phyloP scores from a whole-genome alignment of 1,140 invertebrate genomes.

The Goniozus legneri region DNA sequence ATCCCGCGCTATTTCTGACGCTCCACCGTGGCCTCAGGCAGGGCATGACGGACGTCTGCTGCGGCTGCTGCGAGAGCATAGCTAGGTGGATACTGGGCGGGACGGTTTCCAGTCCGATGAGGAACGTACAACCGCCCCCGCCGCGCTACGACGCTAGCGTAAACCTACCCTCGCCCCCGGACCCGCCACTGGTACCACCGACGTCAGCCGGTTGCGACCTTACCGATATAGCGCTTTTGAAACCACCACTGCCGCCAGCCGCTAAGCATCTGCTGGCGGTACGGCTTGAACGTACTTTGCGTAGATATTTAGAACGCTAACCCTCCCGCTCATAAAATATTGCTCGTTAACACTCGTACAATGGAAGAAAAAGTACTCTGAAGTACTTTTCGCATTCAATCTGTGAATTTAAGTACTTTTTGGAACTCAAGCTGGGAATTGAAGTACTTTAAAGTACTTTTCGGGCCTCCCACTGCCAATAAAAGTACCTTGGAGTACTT shows the following conservation, averaged over 20 bases:
- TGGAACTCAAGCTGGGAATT: too few relatives aligned
- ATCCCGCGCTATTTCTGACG: constrained; percentile 76
- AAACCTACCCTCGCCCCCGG: constrained; percentile 41
- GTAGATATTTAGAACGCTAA: too few relatives aligned
- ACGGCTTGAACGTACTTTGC: too few relatives aligned
- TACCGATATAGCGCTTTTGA: constrained; percentile 53
- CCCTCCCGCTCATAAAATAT: too few relatives aligned
- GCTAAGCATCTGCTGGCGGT: constrained; percentile 38
- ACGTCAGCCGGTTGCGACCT: constrained; percentile 30
- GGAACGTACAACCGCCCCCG: constrained; percentile 17
- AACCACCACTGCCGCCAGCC: constrained; percentile 49
- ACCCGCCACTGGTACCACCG: constrained; percentile 40
- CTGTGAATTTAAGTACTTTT: too few relatives aligned
- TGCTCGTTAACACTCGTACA: too few relatives aligned
- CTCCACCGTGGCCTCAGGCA: constrained; percentile 72
- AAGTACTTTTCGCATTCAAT: too few relatives aligned
- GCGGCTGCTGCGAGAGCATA: constrained; percentile 65
- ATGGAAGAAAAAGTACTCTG: too few relatives aligned
- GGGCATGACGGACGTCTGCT: constrained; percentile 69
- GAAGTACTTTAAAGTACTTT: too few relatives aligned
- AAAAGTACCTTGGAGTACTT: too few relatives aligned
- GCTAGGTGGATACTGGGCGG: constrained; percentile 62
- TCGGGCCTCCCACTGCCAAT: too few relatives aligned
- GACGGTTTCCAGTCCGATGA: constrained; percentile 44
- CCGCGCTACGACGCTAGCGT: constrained; percentile 32